Evolutionary conservation across 2,797 vertebrate genomes (phyloP).

Genomic region (Peromyscus nudipes): DNA sequence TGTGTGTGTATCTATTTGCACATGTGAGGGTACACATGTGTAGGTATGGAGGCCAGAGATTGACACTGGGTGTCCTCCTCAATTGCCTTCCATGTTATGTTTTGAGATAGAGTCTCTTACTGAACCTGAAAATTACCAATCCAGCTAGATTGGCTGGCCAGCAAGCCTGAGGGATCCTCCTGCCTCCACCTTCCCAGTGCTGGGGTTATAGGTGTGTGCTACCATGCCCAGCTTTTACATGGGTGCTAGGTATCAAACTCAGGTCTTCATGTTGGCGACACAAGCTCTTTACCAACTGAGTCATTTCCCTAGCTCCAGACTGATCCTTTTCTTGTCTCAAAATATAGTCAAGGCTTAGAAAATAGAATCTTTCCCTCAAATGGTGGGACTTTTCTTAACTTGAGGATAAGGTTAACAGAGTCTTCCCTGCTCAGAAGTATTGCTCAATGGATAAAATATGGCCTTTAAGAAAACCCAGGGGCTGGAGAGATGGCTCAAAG

Average conservation of each 20-base stretch:
- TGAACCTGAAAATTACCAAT: neutral
- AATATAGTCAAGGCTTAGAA: conserved; percentile 21
- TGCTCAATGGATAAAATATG: conserved; percentile 41
- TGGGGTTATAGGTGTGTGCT: neutral
- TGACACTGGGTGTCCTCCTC: neutral
- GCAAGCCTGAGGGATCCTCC: neutral
- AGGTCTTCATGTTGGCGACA: neutral
- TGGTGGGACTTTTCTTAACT: conserved; percentile 43
- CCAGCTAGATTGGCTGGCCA: neutral
- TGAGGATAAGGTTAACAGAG: conserved; percentile 6
- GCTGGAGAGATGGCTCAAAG: neutral
- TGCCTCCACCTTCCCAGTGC: neutral
- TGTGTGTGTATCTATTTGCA: neutral
- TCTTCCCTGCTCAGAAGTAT: neutral
- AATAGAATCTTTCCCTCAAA: conserved; percentile 44
- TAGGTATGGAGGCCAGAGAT: neutral
- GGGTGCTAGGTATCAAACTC: neutral
- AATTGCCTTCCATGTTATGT: neutral
- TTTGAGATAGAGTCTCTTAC: neutral
- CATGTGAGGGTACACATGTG: neutral
- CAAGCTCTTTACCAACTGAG: neutral
- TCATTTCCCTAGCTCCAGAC: neutral
- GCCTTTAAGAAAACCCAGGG: conserved; percentile 23
- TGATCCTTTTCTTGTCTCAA: conserved; percentile 38
- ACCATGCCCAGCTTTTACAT: neutral